phyloP scores from a whole-genome alignment of 2,888 invertebrate species.

The Cylloceria caligata region DNA sequence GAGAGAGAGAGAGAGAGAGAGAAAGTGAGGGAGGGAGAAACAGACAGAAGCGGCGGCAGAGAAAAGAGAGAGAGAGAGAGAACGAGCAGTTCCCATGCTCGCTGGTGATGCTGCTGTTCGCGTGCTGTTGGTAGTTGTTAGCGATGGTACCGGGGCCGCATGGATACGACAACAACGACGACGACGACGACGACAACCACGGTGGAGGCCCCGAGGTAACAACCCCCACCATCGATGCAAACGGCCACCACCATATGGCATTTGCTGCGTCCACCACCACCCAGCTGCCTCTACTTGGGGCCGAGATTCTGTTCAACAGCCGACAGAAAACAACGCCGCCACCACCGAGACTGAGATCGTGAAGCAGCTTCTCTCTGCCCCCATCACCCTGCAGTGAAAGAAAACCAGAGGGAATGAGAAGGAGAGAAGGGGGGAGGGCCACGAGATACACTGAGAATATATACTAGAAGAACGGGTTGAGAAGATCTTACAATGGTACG shows the following conservation, averaged over 20 bases:
- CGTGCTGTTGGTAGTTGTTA: conserved; percentile 23
- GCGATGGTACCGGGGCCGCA: conserved; percentile 22
- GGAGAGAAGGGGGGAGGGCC: conserved; percentile 7
- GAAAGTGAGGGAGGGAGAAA: too few species aligned
- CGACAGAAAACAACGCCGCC: conserved; percentile 30
- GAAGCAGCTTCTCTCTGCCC: conserved; percentile 28
- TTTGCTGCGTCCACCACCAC: conserved; percentile 71
- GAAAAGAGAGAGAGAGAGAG: conserved; percentile 30
- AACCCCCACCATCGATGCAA: conserved; percentile 69
- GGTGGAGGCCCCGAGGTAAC: conserved; percentile 53
- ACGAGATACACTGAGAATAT: conserved; percentile 15
- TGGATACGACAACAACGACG: conserved; percentile 35
- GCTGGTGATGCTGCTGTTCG: conserved; percentile 23
- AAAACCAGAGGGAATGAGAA: conserved; percentile 7
- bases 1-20: conserved; percentile 27
- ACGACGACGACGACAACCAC: conserved; percentile 52
- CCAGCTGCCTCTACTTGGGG: conserved; percentile 41
- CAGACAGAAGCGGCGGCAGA: conserved; percentile 40
- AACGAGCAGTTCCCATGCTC: neutral
- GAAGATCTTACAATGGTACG: conserved; percentile 20
- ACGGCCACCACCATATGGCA: conserved; percentile 67
- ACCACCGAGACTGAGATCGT: conserved; percentile 31
- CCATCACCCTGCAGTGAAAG: conserved; percentile 11
- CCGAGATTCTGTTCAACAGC: conserved; percentile 27
- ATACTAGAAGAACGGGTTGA: conserved; percentile 22